Conservation (phyloP, 2,797 vertebrate species). For the Manis pentadactyla region DNA sequence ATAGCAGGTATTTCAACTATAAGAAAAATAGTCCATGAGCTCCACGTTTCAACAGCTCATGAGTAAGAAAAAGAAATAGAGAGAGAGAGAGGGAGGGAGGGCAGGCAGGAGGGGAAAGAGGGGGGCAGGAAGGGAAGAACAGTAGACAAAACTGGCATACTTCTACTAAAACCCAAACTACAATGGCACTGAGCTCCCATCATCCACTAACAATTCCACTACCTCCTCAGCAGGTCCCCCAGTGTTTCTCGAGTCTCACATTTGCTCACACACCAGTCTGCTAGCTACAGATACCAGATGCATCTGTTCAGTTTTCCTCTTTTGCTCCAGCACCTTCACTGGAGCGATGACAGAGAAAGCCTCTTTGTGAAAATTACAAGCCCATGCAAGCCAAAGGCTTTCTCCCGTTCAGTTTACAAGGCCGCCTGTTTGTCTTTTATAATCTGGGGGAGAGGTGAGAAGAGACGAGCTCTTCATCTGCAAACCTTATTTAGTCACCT, state of each 20-base stretch:
- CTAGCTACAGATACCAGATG: background rate
- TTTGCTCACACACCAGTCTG: background rate
- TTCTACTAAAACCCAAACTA: background rate
- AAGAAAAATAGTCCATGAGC: background rate
- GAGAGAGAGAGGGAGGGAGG: rapidly evolving
- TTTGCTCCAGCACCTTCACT: background rate
- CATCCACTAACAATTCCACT: background rate
- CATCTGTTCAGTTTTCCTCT: background rate
- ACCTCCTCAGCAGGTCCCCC: background rate
- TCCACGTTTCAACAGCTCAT: background rate
- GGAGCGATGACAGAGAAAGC: background rate
- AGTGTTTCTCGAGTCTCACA: background rate
- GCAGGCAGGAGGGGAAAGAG: rapidly evolving
- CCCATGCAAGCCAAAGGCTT: background rate
- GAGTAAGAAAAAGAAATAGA: background rate
- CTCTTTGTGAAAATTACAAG: background rate
- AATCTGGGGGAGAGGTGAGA: background rate
- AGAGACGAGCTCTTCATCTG: background rate
- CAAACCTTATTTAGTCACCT: background rate
- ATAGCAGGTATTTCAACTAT: background rate
- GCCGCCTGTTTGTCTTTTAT: background rate
- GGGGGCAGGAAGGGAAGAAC: rapidly evolving
- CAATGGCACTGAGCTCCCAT: background rate
- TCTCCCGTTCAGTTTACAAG: background rate
- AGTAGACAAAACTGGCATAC: background rate